Evolutionary conservation across 2,797 vertebrate species (phyloP), one percentile per base, ranked within the genome.

Genomic region (Sebastes iracundus): DNA sequence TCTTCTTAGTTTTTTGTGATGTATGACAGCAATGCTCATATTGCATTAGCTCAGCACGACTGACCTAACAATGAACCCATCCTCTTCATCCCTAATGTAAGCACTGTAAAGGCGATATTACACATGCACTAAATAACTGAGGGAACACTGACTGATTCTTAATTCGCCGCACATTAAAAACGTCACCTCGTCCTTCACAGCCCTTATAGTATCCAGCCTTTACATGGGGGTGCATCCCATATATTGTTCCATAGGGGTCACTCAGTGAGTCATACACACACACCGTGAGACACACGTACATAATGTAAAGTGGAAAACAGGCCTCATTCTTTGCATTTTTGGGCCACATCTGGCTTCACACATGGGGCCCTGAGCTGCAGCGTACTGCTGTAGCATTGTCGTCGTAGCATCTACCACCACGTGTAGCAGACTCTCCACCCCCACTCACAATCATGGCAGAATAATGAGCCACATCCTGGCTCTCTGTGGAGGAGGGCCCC

Each of bases 331-430:
- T 81, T 70, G 42, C 84, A 87, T 89, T 90, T 63, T 76, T 66
- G 7, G 79, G 84, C 7, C 88, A 87, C 82, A 87, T 92, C 88
- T 88, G 87, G 72, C 62, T 71, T 76, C 22, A 72, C 59, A 88
- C 68, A 89, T 77, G 78, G 28, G 75, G 79, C 87, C 74, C 53
- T 28, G 30, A 79, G 80, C 67, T 60, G 62, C 30, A 64, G 42
- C 46, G 28, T 32, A 33, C 68, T 38, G 4, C 69, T 27, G 65
- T 28, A 61, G 18, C 70, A 79, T 79, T 55, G 70, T 81, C 70
- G 20, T 74, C 33, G 12, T 7, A 82, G 75, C 85, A 61, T 85
- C 65, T 33, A 20, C 20, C 49, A 76, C 33, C 35, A 68, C 9
- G 14, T 77, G 70, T 12, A 49, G 16, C 18, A 35, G 33, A 38